Evolutionary conservation across 2,113 vertebrate species (phyloP), one percentile per base, ranked within the genome.

Genomic region (Cyanistes caeruleus): DNA sequence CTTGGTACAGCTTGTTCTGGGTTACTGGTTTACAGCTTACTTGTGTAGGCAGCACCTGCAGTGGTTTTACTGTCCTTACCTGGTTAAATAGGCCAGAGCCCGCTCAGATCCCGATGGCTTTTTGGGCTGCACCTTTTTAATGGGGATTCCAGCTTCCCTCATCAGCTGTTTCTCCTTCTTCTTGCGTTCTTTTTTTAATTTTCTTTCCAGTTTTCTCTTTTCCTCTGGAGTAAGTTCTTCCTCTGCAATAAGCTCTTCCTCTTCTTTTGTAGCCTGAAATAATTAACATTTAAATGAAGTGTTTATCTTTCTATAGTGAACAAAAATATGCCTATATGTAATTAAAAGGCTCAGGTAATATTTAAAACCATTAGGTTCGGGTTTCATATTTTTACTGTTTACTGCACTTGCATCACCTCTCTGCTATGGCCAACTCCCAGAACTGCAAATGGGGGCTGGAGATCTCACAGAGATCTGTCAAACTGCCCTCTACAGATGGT

Each of bases 181-280:
- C 90, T 97, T 98, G 10, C 92, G 96, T 35, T 98, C 98, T 43
- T 98, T 98, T 83, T 98, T 98, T 25, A 97, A 59, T 77, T 98
- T 98, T 89, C 98, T 96, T 84, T 98, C 98, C 59, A 97, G 87
- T 72, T 92, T 96, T 68, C 98, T 97, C 84, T 19, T 97, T 86
- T 98, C 97, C 77, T 97, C 98, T 4, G 97, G 56, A 1, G 96
- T 96, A 79, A 98, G 95, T 25, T 95, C 94, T 23, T 95, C 93
- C 56, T 97, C 98, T 5, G 97, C 60, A 1, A 96, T 91, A 70
- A 98, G 93, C 19, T 94, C 91, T 11, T 95, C 78, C 11, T 91
- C 68, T 31, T 94, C 93, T 46, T 87, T 10, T 10, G 8, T 16
- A 9, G 7, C 70, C 97, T 97, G 87, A 72, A 96, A 92, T 22